Conservation (phyloP, 2,797 vertebrate species). For the Lates japonicus region DNA sequence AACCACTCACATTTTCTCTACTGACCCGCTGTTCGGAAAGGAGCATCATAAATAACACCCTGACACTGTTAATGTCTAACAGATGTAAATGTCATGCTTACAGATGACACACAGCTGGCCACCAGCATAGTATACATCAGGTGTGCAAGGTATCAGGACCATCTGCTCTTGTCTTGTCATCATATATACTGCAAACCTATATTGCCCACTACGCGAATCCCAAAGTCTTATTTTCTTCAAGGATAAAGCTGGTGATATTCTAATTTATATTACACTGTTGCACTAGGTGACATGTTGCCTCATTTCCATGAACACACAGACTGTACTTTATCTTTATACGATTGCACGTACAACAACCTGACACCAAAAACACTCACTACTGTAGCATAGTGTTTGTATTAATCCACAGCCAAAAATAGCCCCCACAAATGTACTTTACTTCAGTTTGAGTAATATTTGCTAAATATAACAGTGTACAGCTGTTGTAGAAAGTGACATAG, state of each 20-base stretch:
- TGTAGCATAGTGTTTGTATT: background rate
- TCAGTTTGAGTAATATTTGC: background rate
- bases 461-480: background rate
- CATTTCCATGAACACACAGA: background rate
- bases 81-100: conserved; percentile 31
- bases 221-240: background rate
- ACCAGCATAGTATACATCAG: background rate
- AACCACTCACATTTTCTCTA: conserved; percentile 34
- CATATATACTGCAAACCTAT: background rate
- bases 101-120: background rate
- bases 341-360: background rate
- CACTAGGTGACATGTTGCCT: background rate
- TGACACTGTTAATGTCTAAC: conserved; percentile 30
- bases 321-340: conserved; percentile 3
- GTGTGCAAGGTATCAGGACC: conserved; percentile 36
- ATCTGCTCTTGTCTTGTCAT: background rate
- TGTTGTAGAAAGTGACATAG: background rate
- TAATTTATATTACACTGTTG: background rate
- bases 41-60: conserved; percentile 17
- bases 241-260: background rate
- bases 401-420: background rate
- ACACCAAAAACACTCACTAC: background rate
- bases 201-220: background rate
- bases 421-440: background rate
- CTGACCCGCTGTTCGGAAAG: conserved; percentile 27